These are phyloP conservation scores for Papilio polyxenes DNA, from an alignment of 1,140 invertebrate genomes.

Conservation along the genomic window DNA sequence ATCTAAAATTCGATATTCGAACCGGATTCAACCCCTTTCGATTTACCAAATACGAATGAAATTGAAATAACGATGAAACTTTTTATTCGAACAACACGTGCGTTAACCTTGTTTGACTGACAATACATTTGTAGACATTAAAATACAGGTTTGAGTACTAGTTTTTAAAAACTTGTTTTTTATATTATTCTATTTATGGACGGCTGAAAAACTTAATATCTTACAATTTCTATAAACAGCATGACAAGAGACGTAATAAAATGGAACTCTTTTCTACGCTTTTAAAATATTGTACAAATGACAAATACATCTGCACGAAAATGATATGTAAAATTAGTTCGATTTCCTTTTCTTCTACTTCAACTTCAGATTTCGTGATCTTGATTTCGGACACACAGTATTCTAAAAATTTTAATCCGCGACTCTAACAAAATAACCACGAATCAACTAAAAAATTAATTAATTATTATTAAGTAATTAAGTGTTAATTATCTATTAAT, in stretches of 20 bases:
- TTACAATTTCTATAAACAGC: background rate
- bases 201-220: background rate
- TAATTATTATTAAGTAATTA: slow-evolving; percentile 35
- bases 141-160: slow-evolving; percentile 24
- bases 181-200: background rate
- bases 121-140: background rate
- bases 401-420: background rate
- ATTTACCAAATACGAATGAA: background rate
- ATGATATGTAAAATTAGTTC: too few species aligned
- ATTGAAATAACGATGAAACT: background rate
- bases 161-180: slow-evolving; percentile 28
- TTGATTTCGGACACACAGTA: background rate
- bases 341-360: too few species aligned
- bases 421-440: background rate
- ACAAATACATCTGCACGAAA: too few species aligned
- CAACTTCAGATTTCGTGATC: too few species aligned
- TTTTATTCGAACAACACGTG: slow-evolving; percentile 24
- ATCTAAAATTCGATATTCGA: slow-evolving; percentile 13
- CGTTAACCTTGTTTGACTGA: background rate
- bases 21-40: slow-evolving; percentile 36
- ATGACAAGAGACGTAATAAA: background rate
- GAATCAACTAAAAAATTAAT: background rate
- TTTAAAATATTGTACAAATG: background rate
- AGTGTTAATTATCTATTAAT: slow-evolving; percentile 45
- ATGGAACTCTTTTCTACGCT: background rate